Conservation (phyloP, 2,797 vertebrate species). For the Galaxias olidus region DNA sequence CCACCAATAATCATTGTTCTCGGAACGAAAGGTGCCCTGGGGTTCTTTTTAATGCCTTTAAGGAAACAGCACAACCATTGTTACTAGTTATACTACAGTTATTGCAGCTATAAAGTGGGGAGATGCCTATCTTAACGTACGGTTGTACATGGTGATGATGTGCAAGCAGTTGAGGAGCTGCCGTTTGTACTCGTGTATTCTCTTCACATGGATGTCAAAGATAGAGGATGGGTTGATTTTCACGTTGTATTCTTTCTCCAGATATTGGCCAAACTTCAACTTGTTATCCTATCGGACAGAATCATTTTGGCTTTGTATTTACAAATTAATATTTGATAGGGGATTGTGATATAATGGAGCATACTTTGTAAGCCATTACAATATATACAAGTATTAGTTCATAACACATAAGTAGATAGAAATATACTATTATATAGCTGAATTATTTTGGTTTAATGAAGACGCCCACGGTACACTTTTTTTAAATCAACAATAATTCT, state of each 20-base stretch:
- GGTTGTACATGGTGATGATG: conserved; percentile 92
- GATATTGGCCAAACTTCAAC: conserved; percentile 86
- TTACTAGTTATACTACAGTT: not conserved
- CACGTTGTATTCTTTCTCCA: conserved; percentile 89
- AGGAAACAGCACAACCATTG: conserved; percentile 1
- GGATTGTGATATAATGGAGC: not conserved
- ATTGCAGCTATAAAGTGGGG: not conserved
- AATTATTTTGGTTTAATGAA: no score
- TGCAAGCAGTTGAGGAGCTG: conserved; percentile 97
- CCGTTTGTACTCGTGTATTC: conserved; percentile 97
- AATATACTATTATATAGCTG: no score
- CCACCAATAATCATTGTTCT: conserved; percentile 95
- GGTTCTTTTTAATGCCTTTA: conserved; percentile 87
- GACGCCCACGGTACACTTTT: no score
- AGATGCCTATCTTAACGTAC: conserved; percentile 69
- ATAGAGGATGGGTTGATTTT: conserved; percentile 91
- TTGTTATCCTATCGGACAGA: conserved; percentile 89
- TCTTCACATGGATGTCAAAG: conserved; percentile 96
- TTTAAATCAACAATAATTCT: no score
- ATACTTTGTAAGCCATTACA: not conserved
- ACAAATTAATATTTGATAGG: not conserved
- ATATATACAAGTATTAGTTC: no score
- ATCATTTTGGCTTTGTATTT: not conserved
- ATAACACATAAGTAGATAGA: no score
- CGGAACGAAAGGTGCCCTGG: conserved; percentile 82